Conservation (phyloP, 2,888 invertebrate species). For the Protophormia terraenovae region DNA sequence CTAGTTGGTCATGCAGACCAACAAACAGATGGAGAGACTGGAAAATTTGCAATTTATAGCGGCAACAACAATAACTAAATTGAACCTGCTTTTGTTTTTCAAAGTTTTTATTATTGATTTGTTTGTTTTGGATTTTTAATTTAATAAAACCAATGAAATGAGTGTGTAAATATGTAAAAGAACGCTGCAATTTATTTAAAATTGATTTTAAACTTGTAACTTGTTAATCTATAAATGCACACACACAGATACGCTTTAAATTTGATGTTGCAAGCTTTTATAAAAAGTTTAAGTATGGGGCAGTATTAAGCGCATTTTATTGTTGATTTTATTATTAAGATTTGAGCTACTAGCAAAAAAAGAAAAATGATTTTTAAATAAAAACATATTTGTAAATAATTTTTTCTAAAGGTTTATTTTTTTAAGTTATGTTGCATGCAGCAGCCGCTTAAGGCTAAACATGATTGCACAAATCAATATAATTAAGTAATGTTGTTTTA, state of each 20-base stretch:
- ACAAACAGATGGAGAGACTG: neutral
- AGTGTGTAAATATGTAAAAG: neutral
- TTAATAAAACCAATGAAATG: conserved; percentile 50
- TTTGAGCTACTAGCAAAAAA: neutral
- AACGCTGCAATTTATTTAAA: neutral
- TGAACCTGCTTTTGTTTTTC: neutral
- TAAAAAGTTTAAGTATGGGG: conserved; percentile 50
- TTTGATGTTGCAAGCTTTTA: conserved; percentile 37
- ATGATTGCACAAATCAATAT: conserved; percentile 66
- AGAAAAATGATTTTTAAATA: neutral
- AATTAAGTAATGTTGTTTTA: conserved; percentile 48
- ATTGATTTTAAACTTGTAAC: conserved; percentile 39
- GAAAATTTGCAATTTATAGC: neutral
- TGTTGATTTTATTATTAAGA: conserved; percentile 34
- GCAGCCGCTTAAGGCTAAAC: conserved; percentile 63
- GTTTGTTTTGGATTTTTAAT: conserved; percentile 26
- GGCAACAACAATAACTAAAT: neutral
- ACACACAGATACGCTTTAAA: neutral
- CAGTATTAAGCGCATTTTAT: conserved; percentile 24
- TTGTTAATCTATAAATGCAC: conserved; percentile 29
- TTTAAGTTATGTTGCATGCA: conserved; percentile 36
- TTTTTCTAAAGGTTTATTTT: neutral
- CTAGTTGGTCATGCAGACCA: conserved; percentile 17
- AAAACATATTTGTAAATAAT: neutral
- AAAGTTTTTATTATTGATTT: neutral